These are phyloP conservation scores for Laterallus jamaicensis DNA, from an alignment of 2,113 vertebrate genomes.

Conservation along the genomic window DNA sequence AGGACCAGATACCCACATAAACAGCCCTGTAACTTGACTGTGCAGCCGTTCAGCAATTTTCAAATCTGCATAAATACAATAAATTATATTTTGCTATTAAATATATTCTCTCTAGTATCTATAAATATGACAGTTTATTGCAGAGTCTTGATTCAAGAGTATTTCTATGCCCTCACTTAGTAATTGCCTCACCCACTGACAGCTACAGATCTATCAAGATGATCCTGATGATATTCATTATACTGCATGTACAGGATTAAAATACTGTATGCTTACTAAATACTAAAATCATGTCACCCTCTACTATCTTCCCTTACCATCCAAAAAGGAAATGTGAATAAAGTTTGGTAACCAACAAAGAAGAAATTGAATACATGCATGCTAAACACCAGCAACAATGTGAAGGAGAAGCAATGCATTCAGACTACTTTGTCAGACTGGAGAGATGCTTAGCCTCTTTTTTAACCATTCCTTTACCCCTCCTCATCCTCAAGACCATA, in stretches of 20 bases:
- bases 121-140: constrained; percentile 29
- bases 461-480: neutral
- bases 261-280: neutral
- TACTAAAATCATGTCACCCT: neutral
- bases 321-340: neutral
- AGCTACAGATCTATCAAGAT: constrained; percentile 39
- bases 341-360: neutral
- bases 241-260: neutral
- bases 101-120: constrained; percentile 33
- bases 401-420: neutral
- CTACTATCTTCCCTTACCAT: neutral
- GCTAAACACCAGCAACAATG: neutral
- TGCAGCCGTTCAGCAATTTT: constrained; percentile 41
- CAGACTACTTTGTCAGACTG: neutral
- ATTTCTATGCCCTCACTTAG: constrained; percentile 29
- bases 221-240: neutral
- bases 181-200: constrained; percentile 17
- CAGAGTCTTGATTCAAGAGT: constrained; percentile 56
- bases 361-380: neutral
- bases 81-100: constrained; percentile 46
- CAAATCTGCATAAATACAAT: constrained; percentile 46
- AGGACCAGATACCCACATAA: neutral
- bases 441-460: neutral
- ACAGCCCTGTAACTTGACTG: neutral
- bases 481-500: neutral